A percentile compares a stretch with the other conserved stretches of the same genome.
Evolutionary conservation across 2,113 vertebrate genomes (phyloP).

Genomic region (Petrocephalus microphthalmus): DNA sequence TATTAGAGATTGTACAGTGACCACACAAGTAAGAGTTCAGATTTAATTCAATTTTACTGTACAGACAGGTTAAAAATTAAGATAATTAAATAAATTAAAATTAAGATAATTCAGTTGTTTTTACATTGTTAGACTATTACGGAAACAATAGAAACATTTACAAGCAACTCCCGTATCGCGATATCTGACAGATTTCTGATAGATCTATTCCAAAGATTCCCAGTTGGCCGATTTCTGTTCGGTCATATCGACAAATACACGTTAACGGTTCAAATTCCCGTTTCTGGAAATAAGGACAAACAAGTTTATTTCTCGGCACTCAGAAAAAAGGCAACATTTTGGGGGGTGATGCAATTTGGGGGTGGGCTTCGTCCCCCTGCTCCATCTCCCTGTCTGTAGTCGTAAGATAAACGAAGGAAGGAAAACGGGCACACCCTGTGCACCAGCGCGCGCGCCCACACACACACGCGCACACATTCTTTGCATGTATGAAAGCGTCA

Average conservation of each 20-base stretch:
- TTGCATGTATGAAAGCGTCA: background rate
- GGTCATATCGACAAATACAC: background rate
- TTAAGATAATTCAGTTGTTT: background rate
- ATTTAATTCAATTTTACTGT: background rate
- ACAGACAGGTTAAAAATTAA: background rate
- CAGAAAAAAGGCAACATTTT: background rate
- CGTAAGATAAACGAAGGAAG: background rate
- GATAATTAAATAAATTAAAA: background rate
- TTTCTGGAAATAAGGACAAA: background rate
- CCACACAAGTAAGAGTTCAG: background rate
- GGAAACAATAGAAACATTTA: background rate
- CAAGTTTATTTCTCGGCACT: background rate
- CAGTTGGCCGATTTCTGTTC: background rate
- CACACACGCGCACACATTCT: too few relatives aligned
- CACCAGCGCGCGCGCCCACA: background rate
- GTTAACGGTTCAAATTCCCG: background rate
- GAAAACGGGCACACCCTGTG: conserved; percentile 4
- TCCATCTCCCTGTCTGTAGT: conserved; percentile 9
- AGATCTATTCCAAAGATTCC: background rate
- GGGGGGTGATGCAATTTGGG: conserved; percentile 17
- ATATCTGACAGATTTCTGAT: background rate
- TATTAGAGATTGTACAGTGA: background rate
- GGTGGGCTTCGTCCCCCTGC: background rate
- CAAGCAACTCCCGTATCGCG: background rate
- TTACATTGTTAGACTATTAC: background rate